phyloP scores from a whole-genome alignment of 2,888 invertebrate species.

The Drosophila formosana region DNA sequence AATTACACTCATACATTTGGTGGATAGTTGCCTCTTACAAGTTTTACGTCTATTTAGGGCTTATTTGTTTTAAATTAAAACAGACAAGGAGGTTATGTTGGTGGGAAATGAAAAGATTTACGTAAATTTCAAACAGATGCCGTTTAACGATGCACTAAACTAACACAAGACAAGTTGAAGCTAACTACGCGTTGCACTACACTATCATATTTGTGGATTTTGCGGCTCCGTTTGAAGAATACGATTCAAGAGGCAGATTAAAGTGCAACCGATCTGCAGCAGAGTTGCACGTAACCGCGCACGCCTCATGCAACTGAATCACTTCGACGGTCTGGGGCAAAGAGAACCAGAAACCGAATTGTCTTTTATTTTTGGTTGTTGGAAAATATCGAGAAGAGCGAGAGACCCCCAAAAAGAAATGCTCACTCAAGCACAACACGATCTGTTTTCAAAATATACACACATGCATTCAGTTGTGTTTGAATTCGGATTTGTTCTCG shows the following conservation, averaged over 20 bases:
- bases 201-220: slow-evolving; percentile 36
- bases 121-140: slow-evolving; percentile 62
- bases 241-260: slow-evolving; percentile 27
- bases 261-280: slow-evolving; percentile 59
- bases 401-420: slow-evolving; percentile 30
- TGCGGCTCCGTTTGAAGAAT: slow-evolving; percentile 14
- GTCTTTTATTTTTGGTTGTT: slow-evolving; percentile 68
- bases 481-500: not conserved
- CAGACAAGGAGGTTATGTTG: slow-evolving; percentile 68
- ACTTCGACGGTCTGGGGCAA: slow-evolving; percentile 19
- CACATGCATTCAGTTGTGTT: not conserved
- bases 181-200: slow-evolving; percentile 36
- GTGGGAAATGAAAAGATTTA: slow-evolving; percentile 54
- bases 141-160: slow-evolving; percentile 35
- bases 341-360: slow-evolving; percentile 29
- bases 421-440: slow-evolving; percentile 60
- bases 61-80: slow-evolving; percentile 34
- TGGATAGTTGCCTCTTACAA: slow-evolving; percentile 17
- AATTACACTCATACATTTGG: slow-evolving; percentile 38
- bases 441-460: slow-evolving; percentile 52
- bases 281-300: slow-evolving; percentile 73
- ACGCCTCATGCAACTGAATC: slow-evolving; percentile 76
- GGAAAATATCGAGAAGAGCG: slow-evolving; percentile 35
- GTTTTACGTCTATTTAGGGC: slow-evolving; percentile 38
- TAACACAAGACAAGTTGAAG: slow-evolving; percentile 45